phyloP scores from a whole-genome alignment of 2,113 vertebrate genomes.

The Datnioides undecimradiatus region DNA sequence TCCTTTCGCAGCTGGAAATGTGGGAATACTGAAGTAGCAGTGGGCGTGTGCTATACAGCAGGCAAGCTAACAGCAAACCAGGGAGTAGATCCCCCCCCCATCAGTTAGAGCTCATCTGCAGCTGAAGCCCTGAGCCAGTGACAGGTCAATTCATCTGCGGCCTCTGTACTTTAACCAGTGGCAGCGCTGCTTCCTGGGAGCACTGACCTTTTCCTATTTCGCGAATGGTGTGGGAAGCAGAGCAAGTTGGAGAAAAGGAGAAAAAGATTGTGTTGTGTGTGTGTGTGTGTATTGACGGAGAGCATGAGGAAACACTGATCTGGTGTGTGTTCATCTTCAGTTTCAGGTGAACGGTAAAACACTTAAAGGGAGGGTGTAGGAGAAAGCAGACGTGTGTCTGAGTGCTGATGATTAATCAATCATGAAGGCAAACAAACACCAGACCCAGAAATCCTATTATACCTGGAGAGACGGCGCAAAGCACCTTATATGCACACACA shows the following conservation, averaged over 20 bases:
- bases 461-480: conserved; percentile 1
- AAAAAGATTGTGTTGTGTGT: no score
- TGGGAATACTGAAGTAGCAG: neutral
- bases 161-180: conserved; percentile 35
- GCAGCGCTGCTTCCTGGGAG: conserved; percentile 34
- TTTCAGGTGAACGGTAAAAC: neutral
- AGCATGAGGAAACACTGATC: neutral
- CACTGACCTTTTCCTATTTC: conserved; percentile 41
- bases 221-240: neutral
- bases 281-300: neutral
- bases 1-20: neutral
- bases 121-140: conserved; percentile 35
- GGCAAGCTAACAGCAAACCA: conserved; percentile 14
- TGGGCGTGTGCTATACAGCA: neutral
- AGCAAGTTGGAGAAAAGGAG: neutral
- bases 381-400: neutral
- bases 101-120: conserved; percentile 43
- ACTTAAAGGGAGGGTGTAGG: neutral
- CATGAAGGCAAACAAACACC: conserved; percentile 27
- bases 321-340: neutral
- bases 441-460: neutral
- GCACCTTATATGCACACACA: neutral
- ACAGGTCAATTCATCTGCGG: conserved; percentile 56
- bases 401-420: conserved; percentile 37
- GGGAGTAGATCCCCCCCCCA: neutral